Evolutionary conservation across 2,888 invertebrate species (phyloP).

Genomic region (Sclerodermus sp.): DNA sequence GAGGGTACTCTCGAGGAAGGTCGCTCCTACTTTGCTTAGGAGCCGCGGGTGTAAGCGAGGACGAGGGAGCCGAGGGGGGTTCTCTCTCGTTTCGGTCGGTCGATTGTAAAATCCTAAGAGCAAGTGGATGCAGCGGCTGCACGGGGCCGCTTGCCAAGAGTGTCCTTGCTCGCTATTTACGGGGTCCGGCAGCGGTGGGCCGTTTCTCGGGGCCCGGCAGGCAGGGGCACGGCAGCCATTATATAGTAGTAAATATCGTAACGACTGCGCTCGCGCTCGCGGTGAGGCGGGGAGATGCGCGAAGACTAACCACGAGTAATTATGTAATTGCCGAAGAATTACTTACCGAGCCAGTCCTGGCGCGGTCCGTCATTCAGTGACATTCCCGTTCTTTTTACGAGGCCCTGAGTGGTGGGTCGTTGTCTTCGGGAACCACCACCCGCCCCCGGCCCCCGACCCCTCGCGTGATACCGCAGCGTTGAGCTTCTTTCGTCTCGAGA

Average conservation of each 20-base stretch:
- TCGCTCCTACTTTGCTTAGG: too few relatives aligned
- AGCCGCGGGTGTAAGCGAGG: too few relatives aligned
- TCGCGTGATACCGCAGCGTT: slow-evolving; percentile 25
- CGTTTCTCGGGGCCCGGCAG: slow-evolving; percentile 36
- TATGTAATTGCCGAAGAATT: slow-evolving; percentile 57
- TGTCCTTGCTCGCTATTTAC: slow-evolving; percentile 12
- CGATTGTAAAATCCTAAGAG: too few relatives aligned
- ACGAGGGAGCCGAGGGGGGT: too few relatives aligned
- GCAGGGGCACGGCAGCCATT: slow-evolving; percentile 40
- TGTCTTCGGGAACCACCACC: slow-evolving; percentile 22
- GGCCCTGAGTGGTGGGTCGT: slow-evolving; percentile 48
- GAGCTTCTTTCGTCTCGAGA: background rate
- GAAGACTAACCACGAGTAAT: slow-evolving; percentile 50
- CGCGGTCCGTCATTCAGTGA: slow-evolving; percentile 54
- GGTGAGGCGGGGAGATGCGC: slow-evolving; percentile 23
- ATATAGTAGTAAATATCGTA: slow-evolving; percentile 57
- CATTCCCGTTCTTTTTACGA: slow-evolving; percentile 55
- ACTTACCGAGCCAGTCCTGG: slow-evolving; percentile 53
- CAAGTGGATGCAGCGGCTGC: too few relatives aligned
- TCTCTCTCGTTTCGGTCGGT: too few relatives aligned
- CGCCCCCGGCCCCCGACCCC: background rate
- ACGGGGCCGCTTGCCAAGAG: too few relatives aligned
- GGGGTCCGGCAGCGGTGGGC: slow-evolving; percentile 11
- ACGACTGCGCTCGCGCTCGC: slow-evolving; percentile 35
- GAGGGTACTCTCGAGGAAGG: too few relatives aligned